These are phyloP conservation scores for Hedychridium roseum DNA, from an alignment of 2,888 invertebrate genomes.

Conservation along the genomic window DNA sequence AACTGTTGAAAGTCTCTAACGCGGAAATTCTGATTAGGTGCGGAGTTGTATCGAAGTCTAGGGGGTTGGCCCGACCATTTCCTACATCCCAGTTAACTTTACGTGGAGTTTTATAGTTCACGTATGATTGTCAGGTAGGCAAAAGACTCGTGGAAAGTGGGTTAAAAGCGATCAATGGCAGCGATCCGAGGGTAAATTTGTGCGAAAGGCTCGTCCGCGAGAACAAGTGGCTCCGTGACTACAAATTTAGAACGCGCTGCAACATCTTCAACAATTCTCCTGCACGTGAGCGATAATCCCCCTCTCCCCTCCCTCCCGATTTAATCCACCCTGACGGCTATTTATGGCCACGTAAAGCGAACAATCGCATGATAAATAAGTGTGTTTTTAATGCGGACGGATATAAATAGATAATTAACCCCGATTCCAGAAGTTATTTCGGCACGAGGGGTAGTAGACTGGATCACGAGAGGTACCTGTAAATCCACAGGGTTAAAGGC, in stretches of 20 bases:
- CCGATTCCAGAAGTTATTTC: constrained; percentile 10
- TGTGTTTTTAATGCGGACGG: constrained; percentile 4
- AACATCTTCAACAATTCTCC: background rate
- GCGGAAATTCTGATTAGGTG: too few relatives aligned
- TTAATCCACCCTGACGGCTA: constrained; percentile 18
- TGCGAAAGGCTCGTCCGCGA: constrained; percentile 10
- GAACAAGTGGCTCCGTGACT: constrained; percentile 6
- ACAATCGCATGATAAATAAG: background rate
- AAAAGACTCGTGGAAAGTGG: constrained; percentile 33
- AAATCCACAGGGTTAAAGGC: constrained; percentile 92
- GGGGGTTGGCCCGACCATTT: too few relatives aligned
- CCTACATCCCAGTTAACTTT: too few relatives aligned
- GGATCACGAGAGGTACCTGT: constrained; percentile 69
- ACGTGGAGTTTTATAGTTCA: background rate
- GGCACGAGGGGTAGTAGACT: constrained; percentile 4
- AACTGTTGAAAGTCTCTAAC: too few relatives aligned
- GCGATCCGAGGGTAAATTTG: constrained; percentile 15
- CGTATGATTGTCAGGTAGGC: constrained; percentile 3
- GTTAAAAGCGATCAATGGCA: constrained; percentile 38
- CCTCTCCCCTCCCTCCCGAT: constrained; percentile 8
- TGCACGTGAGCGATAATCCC: constrained; percentile 23
- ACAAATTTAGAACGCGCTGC: constrained; percentile 14
- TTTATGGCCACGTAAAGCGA: constrained; percentile 13
- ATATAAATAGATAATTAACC: constrained; percentile 15
- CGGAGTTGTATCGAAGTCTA: too few relatives aligned